Evolutionary conservation across 2,888 invertebrate genomes (phyloP).

Genomic region (Smittia sp.): DNA sequence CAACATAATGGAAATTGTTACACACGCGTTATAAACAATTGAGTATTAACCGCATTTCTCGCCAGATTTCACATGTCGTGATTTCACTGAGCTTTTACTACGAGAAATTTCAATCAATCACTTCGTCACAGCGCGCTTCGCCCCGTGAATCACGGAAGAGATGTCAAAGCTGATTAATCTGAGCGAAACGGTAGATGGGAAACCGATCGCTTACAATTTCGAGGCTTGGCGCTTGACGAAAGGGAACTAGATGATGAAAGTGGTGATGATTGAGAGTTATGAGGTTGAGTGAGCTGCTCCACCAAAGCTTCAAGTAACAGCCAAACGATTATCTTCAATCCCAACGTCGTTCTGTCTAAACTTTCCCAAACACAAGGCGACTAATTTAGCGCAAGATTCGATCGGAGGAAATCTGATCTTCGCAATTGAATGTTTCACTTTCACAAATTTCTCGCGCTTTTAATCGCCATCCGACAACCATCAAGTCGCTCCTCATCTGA

Average conservation of each 20-base stretch:
- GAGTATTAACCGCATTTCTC: constrained; percentile 28
- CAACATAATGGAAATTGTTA: constrained; percentile 27
- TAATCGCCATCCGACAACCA: background rate
- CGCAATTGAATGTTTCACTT: background rate
- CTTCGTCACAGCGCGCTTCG: background rate
- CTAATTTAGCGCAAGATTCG: no score
- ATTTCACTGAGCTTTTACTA: constrained; percentile 19
- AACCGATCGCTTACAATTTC: no score
- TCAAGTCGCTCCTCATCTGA: background rate
- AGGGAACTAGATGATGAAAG: no score
- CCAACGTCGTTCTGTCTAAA: no score
- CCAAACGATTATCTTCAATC: no score
- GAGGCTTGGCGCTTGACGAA: no score
- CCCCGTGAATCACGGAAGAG: constrained; percentile 16
- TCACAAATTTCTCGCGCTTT: background rate
- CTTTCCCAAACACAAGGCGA: no score
- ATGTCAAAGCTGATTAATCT: constrained; percentile 1
- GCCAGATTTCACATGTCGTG: background rate
- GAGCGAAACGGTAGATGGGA: background rate
- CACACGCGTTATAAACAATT: constrained; percentile 36
- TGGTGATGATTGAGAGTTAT: no score
- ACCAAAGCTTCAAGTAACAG: no score
- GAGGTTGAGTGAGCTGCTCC: no score
- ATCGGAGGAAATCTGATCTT: background rate
- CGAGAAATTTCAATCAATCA: background rate